Percentiles rank a stretch among this genome's conserved stretches.
Evolutionary conservation across 2,888 invertebrate genomes (phyloP).

Genomic region (Hymenopus coronatus): DNA sequence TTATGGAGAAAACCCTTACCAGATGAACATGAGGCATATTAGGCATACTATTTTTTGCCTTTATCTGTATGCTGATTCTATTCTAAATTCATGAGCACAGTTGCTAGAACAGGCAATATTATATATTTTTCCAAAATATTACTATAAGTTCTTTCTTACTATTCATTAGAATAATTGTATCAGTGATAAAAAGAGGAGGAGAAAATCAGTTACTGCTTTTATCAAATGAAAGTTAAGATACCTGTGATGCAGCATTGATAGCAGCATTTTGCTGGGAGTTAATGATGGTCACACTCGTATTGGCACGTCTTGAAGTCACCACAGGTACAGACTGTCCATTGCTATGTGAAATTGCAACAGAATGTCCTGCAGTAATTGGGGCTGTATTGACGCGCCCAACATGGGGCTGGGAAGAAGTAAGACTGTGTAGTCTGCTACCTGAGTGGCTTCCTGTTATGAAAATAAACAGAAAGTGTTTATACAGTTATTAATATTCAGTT

Average conservation of each 20-base stretch:
- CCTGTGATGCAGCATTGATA: constrained; percentile 40
- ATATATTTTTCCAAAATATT: too few species aligned
- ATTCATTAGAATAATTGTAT: too few species aligned
- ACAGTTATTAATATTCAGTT: not conserved
- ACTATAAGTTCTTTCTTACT: too few species aligned
- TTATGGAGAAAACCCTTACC: too few species aligned
- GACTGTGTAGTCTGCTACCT: constrained; percentile 26
- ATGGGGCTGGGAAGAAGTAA: constrained; percentile 22
- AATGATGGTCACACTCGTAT: constrained; percentile 75
- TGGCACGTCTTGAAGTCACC: constrained; percentile 62
- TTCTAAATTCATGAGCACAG: too few species aligned
- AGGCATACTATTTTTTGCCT: too few species aligned
- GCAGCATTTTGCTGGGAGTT: constrained; percentile 47
- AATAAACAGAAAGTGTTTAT: not conserved
- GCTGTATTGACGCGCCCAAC: not conserved
- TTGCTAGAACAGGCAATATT: too few species aligned
- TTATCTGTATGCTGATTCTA: too few species aligned
- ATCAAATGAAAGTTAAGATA: constrained; percentile 19
- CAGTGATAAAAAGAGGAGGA: too few species aligned
- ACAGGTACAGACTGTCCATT: constrained; percentile 40
- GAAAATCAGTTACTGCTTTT: too few species aligned
- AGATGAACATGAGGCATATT: too few species aligned
- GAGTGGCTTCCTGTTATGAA: constrained; percentile 20
- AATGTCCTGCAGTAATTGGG: not conserved
- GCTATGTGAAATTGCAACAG: constrained; percentile 12